Evolutionary conservation across 2,797 vertebrate genomes (phyloP).

Genomic region (Amphiprion clarkii): DNA sequence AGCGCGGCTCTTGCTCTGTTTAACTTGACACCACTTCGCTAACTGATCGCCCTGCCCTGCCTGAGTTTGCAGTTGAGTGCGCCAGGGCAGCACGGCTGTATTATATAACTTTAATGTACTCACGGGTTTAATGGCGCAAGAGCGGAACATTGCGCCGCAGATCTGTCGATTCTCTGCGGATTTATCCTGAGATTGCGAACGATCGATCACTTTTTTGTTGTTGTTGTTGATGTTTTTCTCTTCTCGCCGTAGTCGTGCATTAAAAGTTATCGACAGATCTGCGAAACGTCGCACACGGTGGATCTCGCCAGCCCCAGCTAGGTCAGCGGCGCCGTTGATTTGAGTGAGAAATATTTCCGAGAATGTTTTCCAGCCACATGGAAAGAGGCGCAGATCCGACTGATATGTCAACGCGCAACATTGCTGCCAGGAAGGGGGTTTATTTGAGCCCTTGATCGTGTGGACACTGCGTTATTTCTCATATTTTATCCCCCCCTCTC

Average conservation of each 20-base stretch:
- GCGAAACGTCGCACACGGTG: slow-evolving; percentile 45
- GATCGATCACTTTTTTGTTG: slow-evolving; percentile 28
- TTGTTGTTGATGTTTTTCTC: neutral
- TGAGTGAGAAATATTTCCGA: slow-evolving; percentile 39
- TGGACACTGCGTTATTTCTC: slow-evolving; percentile 55
- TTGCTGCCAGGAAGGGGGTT: slow-evolving; percentile 16
- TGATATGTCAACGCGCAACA: slow-evolving; percentile 47
- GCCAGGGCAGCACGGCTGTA: slow-evolving; percentile 59
- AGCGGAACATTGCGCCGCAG: slow-evolving; percentile 1
- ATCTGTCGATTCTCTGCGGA: slow-evolving; percentile 35
- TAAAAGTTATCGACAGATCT: slow-evolving; percentile 75
- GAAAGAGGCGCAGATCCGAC: slow-evolving; percentile 6
- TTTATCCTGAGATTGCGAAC: slow-evolving; percentile 18
- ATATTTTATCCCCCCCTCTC: neutral
- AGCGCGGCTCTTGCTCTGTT: rapidly evolving
- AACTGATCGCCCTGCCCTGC: slow-evolving; percentile 72
- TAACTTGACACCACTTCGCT: slow-evolving; percentile 6
- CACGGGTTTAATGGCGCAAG: slow-evolving; percentile 55
- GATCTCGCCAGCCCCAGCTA: slow-evolving; percentile 36
- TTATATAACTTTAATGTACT: slow-evolving; percentile 80
- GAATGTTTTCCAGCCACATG: slow-evolving; percentile 39
- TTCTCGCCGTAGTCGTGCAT: slow-evolving; percentile 45
- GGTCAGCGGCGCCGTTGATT: slow-evolving; percentile 59
- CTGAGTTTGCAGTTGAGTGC: slow-evolving; percentile 72
- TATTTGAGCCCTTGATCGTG: slow-evolving; percentile 19